Evolutionary conservation across 2,797 vertebrate genomes (phyloP).

Genomic region (Spea hammondii): DNA sequence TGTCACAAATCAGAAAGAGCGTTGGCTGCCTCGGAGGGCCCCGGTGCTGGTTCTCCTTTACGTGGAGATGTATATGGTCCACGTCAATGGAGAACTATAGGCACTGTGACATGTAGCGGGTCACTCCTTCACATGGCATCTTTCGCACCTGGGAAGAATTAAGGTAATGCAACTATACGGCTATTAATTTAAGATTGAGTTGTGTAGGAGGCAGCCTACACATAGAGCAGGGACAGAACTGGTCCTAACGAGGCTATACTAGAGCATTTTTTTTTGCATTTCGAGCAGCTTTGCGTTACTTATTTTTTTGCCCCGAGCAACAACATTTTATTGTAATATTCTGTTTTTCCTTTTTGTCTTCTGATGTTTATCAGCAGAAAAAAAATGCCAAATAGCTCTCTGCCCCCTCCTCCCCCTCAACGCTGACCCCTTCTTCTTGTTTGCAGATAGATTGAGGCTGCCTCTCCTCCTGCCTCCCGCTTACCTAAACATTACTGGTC

Average conservation of each 20-base stretch:
- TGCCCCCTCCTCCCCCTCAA: slow-evolving; percentile 78
- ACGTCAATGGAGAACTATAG: no score
- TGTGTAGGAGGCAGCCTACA: no score
- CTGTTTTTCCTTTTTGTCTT: slow-evolving; percentile 59
- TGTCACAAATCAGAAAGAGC: no score
- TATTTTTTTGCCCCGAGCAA: slow-evolving; percentile 3
- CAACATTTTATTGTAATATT: slow-evolving; percentile 47
- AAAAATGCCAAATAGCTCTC: slow-evolving; percentile 77
- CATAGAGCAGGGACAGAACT: background rate
- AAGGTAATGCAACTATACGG: no score
- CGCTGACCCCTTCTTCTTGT: slow-evolving; percentile 61
- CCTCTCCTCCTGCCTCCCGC: slow-evolving; percentile 81
- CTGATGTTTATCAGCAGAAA: slow-evolving; percentile 78
- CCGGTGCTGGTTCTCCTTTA: no score
- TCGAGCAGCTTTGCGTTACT: background rate
- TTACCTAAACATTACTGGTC: slow-evolving; percentile 88
- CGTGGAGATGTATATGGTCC: no score
- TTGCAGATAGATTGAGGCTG: slow-evolving; percentile 79
- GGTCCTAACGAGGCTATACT: background rate
- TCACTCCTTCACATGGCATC: no score
- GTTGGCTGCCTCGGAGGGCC: no score
- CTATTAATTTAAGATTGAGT: no score
- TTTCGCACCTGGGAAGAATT: no score
- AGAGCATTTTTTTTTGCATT: background rate
- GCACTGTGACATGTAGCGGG: no score